These are phyloP conservation scores for Conops quadrifasciatus DNA, from an alignment of 2,888 invertebrate genomes.

Conservation along the genomic window DNA sequence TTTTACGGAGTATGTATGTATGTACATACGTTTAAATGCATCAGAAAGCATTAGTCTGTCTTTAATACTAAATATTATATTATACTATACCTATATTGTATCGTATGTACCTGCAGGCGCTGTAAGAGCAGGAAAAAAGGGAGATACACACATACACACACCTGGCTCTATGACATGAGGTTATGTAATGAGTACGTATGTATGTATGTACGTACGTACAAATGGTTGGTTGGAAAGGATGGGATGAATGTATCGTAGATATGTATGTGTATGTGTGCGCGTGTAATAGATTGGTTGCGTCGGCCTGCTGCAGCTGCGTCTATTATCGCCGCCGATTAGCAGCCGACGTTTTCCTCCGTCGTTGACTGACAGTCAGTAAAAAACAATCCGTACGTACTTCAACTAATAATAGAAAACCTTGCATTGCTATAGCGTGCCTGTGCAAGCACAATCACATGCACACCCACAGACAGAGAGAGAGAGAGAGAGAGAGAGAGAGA, in stretches of 20 bases:
- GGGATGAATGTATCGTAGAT: too few species aligned
- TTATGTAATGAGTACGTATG: conserved; percentile 22
- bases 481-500: too few species aligned
- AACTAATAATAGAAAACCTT: conserved; percentile 31
- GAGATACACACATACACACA: conserved; percentile 20
- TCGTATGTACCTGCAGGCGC: not conserved
- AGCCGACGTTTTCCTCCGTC: not conserved
- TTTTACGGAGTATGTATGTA: not conserved
- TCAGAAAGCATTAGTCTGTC: not conserved
- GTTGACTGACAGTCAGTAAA: not conserved
- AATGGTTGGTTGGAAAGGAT: too few species aligned
- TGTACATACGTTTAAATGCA: not conserved
- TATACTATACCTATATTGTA: too few species aligned
- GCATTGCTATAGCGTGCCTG: conserved; percentile 11
- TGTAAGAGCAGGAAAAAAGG: not conserved
- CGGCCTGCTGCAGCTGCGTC: conserved; percentile 17
- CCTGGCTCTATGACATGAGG: conserved; percentile 11
- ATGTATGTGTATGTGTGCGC: conserved; percentile 2
- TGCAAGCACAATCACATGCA: not conserved
- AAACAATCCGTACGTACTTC: conserved; percentile 4
- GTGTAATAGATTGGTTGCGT: conserved; percentile 1
- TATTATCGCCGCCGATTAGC: conserved; percentile 21
- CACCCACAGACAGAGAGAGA: not conserved
- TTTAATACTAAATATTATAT: not conserved
- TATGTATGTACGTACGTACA: not conserved